phyloP scores from a whole-genome alignment of 2,113 vertebrate genomes.

The Myiozetetes cayanensis region DNA sequence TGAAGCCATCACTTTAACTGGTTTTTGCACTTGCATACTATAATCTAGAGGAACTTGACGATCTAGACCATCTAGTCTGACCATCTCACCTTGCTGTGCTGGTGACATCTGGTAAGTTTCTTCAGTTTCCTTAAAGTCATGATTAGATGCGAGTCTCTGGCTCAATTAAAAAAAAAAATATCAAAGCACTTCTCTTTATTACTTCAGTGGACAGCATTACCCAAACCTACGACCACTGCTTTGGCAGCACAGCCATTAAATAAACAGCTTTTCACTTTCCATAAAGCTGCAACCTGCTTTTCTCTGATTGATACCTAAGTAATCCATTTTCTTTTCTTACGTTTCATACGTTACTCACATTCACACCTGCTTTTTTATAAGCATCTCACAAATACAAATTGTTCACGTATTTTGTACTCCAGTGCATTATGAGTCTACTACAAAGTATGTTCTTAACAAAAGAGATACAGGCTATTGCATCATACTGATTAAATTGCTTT shows the following conservation, averaged over 20 bases:
- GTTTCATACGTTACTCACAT: not conserved
- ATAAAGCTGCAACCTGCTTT: not conserved
- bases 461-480: not conserved
- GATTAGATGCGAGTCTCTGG: not conserved
- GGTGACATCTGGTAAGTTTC: not conserved
- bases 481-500: not conserved
- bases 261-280: not conserved
- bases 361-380: not conserved
- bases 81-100: not conserved
- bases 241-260: not conserved
- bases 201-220: not conserved
- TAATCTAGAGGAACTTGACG: not conserved
- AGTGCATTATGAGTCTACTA: accelerated
- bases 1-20: not conserved
- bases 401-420: not conserved
- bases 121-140: not conserved
- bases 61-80: not conserved
- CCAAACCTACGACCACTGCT: not conserved
- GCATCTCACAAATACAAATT: not conserved
- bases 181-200: not conserved
- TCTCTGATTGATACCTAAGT: not conserved
- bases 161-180: not conserved
- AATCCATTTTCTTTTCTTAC: not conserved
- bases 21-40: not conserved
- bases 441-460: not conserved